These are phyloP conservation scores for Rhinella marina DNA, from an alignment of 2,797 vertebrate species.

Conservation along the genomic window DNA sequence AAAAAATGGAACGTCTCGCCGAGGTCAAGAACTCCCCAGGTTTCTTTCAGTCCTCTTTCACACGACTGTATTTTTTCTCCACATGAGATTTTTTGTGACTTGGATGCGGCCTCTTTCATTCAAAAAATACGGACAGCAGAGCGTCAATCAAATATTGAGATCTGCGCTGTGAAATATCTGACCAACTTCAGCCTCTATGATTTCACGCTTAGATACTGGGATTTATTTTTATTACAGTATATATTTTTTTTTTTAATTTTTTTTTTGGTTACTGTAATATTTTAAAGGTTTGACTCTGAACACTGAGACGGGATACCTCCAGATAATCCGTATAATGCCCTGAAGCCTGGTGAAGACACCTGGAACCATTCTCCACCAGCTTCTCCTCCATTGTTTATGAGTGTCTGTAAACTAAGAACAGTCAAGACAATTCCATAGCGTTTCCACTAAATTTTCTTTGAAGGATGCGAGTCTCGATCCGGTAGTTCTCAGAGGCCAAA, in stretches of 20 bases:
- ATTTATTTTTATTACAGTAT: too few species aligned
- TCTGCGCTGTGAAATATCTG: too few species aligned
- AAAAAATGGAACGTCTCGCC: background rate
- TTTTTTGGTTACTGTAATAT: too few species aligned
- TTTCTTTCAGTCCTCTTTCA: background rate
- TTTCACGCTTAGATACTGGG: too few species aligned
- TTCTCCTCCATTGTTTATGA: background rate
- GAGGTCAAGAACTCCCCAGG: background rate
- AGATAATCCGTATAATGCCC: background rate
- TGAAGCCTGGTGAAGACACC: background rate
- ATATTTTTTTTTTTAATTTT: too few species aligned
- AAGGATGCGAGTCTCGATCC: background rate
- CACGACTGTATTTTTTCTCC: too few species aligned
- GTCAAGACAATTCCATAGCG: background rate
- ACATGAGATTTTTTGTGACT: too few species aligned
- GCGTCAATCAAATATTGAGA: too few species aligned
- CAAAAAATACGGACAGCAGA: too few species aligned
- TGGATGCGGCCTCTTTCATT: too few species aligned
- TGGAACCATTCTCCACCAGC: slow-evolving; percentile 1
- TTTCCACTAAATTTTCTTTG: too few species aligned
- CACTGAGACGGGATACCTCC: background rate
- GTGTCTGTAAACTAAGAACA: background rate
- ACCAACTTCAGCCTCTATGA: too few species aligned
- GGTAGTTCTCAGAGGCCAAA: background rate
- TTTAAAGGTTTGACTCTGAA: background rate